A percentile compares a stretch with the other conserved stretches of the same genome.
phyloP scores from a whole-genome alignment of 2,888 invertebrate species.

The Drosophila ustulata region DNA sequence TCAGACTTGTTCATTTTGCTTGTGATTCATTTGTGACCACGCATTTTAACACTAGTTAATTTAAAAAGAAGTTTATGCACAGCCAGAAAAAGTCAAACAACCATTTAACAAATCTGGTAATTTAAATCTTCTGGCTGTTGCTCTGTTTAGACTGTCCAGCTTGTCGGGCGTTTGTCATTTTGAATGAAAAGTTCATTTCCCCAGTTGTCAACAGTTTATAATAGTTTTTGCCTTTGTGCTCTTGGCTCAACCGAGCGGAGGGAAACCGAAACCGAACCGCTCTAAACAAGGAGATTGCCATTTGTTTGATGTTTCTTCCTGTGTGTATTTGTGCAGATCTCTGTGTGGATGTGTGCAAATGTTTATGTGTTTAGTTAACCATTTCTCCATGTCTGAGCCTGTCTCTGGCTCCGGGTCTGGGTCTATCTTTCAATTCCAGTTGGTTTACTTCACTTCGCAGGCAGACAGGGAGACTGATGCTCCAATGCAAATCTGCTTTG shows the following conservation, averaged over 20 bases:
- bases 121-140: constrained; percentile 7
- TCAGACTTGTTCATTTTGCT: too few relatives aligned
- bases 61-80: neutral
- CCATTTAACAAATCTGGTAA: constrained; percentile 11
- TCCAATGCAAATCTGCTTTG: constrained; percentile 75
- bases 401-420: constrained; percentile 48
- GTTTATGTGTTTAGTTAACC: constrained; percentile 37
- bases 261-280: constrained; percentile 47
- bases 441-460: constrained; percentile 70
- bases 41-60: too few relatives aligned
- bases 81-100: neutral
- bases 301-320: constrained; percentile 67
- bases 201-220: constrained; percentile 74
- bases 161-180: constrained; percentile 64
- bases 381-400: constrained; percentile 48
- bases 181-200: constrained; percentile 72
- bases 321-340: constrained; percentile 9
- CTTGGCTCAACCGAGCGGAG: constrained; percentile 32
- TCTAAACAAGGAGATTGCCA: constrained; percentile 45
- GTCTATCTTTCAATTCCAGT: constrained; percentile 69
- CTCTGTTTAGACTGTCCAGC: constrained; percentile 16
- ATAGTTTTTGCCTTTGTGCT: constrained; percentile 65
- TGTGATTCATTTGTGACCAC: too few relatives aligned
- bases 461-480: constrained; percentile 42
- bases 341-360: constrained; percentile 9